Evolutionary conservation across 2,797 vertebrate genomes (phyloP).

Genomic region (Petrocephalus sullivani): DNA sequence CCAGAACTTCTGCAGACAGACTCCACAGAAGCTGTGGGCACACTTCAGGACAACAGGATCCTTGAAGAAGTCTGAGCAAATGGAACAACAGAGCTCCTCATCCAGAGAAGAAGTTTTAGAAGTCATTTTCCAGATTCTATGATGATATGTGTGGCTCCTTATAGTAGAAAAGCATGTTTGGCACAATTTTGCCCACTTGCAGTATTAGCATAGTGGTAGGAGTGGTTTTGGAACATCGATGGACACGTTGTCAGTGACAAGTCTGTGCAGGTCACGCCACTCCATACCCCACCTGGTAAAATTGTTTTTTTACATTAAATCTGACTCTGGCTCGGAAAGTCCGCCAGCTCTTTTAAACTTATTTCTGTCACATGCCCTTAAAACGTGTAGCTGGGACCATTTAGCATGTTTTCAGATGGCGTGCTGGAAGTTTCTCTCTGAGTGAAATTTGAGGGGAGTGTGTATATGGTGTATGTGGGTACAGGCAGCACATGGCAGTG

Average conservation of each 20-base stretch:
- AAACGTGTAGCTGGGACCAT: neutral
- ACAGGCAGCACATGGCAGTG: neutral
- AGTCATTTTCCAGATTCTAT: neutral
- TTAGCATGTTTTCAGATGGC: too few relatives aligned
- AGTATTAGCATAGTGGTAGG: neutral
- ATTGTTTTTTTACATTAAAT: neutral
- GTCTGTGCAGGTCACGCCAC: neutral
- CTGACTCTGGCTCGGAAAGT: neutral
- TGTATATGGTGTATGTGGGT: neutral
- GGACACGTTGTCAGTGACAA: neutral
- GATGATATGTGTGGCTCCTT: neutral
- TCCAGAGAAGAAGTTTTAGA: neutral
- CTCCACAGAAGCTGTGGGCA: neutral
- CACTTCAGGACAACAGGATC: neutral
- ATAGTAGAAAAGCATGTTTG: neutral
- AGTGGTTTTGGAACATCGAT: neutral
- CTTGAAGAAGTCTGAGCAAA: neutral
- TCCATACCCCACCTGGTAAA: neutral
- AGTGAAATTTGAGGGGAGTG: too few relatives aligned
- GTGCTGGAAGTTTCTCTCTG: too few relatives aligned
- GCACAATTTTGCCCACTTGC: neutral
- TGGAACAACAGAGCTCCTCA: neutral
- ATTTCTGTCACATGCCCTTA: neutral
- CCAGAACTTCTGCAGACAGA: neutral
- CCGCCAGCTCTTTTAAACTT: neutral